These are phyloP conservation scores for Albula goreensis DNA, from an alignment of 2,113 vertebrate genomes.

Conservation along the genomic window DNA sequence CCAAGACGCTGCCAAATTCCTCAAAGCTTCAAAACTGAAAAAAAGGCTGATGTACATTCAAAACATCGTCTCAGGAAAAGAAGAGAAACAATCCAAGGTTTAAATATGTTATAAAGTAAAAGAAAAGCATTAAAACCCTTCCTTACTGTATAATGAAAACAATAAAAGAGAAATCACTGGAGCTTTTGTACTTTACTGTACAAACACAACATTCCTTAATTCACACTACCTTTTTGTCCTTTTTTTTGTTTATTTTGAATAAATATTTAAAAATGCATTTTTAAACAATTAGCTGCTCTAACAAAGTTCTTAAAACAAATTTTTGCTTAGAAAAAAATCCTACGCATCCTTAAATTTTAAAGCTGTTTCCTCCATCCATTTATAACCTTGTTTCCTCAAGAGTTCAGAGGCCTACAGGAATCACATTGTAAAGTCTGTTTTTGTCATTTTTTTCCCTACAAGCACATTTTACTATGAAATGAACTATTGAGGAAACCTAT, in stretches of 20 bases:
- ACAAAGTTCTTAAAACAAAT: conserved; percentile 18
- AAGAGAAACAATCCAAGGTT: neutral
- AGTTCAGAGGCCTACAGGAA: conserved; percentile 3
- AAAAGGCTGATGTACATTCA: conserved; percentile 36
- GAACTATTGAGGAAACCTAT: neutral
- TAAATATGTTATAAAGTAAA: neutral
- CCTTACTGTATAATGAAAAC: neutral
- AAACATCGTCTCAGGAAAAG: conserved; percentile 20
- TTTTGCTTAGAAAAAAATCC: neutral
- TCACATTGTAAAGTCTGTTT: neutral
- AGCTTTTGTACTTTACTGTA: neutral
- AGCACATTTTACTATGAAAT: neutral
- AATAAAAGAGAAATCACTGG: neutral
- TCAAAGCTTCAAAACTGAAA: conserved; percentile 17
- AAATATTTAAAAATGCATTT: conserved; percentile 25
- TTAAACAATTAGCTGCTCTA: conserved; percentile 29
- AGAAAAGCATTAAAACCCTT: neutral
- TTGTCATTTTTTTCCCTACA: neutral
- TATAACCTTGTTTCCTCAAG: neutral
- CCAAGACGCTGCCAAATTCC: neutral
- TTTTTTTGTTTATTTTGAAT: conserved; percentile 6
- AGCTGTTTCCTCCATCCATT: neutral
- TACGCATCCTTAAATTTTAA: conserved; percentile 1
- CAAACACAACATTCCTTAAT: conserved; percentile 6
- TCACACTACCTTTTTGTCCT: conserved; percentile 4